Evolutionary conservation across 2,113 vertebrate genomes (phyloP), one percentile per base, ranked within the genome.

Genomic region (Ptychochromis oligacanthus): DNA sequence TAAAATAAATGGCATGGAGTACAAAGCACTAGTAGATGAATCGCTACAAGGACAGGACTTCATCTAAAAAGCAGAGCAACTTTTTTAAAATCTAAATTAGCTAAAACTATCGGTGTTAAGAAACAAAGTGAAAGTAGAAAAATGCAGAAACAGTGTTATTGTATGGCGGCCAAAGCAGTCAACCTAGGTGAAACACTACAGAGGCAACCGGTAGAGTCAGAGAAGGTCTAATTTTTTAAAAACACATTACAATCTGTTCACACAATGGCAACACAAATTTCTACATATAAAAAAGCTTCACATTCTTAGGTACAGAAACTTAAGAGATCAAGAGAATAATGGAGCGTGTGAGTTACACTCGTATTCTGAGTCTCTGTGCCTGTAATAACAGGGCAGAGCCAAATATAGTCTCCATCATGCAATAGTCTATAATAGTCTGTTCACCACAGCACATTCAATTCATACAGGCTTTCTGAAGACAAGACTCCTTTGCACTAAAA

Each of bases 321-420:
- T 67, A 4, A 67, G 8, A 46, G 36, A 31, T 31, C 4, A 4
- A 31, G 24, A 43, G 10, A 43, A 65, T 0, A 17, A 57, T 52
- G 31, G 22, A 40, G 1, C 28, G 56, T 13, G 75, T 0, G 4
- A 72, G 10, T 72, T 54, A 34, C 11, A n/a, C 84, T 88, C 46
- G 34, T 52, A 82, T 82, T 81, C 79, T 79, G 38, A 34, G 49
- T 43, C 40, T 56, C 22, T 77, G 24, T 31, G 80, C 36, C 57
- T 40, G 49, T 88, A 81, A 91, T 86, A 86, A 91, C 82, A 90
- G 76, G 83, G 61, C 55, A 75, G 70, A 79, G 67, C 65, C 84
- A 89, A 87, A 88, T 79, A 84, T 90, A 90, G 24, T 55, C 59
- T 75, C 28, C 81, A 81, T 87, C 65, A 84, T 20, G 6, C 67